Percentiles rank a stretch among this genome's conserved stretches.
phyloP scores from a whole-genome alignment of 2,888 invertebrate species.

The Steinernema carpocapsae region DNA sequence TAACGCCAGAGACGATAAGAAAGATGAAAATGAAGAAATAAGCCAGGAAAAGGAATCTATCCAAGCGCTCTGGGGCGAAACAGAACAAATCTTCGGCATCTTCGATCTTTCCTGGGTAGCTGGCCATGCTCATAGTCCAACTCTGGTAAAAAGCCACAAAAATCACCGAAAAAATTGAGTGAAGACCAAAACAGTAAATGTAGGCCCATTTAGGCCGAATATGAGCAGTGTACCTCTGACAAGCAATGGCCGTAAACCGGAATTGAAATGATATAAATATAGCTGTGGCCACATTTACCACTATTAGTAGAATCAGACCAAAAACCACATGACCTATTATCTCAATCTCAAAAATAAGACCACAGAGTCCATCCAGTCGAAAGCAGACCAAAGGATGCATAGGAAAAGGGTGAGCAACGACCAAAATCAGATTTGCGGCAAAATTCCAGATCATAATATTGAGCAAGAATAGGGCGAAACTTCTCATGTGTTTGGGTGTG shows the following conservation, averaged over 20 bases:
- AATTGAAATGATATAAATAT: too few species aligned
- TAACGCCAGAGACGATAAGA: not conserved
- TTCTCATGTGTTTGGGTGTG: not conserved
- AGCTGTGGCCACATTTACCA: too few species aligned
- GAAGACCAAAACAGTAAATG: not conserved
- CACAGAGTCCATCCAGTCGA: too few species aligned
- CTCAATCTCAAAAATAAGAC: too few species aligned
- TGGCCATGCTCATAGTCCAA: not conserved
- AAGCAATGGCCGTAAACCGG: not conserved
- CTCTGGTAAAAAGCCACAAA: not conserved
- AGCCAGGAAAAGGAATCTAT: not conserved
- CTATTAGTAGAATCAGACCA: too few species aligned
- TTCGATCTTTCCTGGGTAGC: slow-evolving; percentile 15
- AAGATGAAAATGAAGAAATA: not conserved
- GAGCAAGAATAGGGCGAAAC: not conserved
- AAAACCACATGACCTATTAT: too few species aligned
- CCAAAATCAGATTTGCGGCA: not conserved
- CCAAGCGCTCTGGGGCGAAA: not conserved
- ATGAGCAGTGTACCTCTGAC: not conserved
- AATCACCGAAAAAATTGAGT: not conserved
- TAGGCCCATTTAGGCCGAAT: not conserved
- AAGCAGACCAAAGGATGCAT: not conserved
- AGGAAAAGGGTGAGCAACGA: not conserved
- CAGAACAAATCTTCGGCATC: not conserved
- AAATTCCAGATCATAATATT: slow-evolving; percentile 1